These are phyloP conservation scores for Linnaemya vulpina DNA, from an alignment of 2,888 invertebrate genomes.

Conservation along the genomic window DNA sequence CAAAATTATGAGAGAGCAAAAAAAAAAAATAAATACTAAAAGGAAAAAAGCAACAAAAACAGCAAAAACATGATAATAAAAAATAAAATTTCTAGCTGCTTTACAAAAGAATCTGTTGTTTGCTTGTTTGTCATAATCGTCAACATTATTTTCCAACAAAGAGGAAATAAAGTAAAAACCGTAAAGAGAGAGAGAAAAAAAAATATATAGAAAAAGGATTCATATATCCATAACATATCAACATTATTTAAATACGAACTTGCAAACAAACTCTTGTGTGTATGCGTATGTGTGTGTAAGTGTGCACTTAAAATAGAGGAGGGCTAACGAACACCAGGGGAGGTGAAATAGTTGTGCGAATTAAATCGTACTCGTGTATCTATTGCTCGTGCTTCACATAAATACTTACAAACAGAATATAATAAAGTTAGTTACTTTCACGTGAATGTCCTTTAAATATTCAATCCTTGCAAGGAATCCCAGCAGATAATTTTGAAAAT, in stretches of 20 bases:
- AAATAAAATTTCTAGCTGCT: constrained; percentile 5
- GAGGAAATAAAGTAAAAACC: constrained; percentile 24
- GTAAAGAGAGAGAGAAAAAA: constrained; percentile 28
- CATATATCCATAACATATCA: constrained; percentile 59
- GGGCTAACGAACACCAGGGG: constrained; percentile 4
- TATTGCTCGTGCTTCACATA: not conserved
- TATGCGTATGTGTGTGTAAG: not conserved
- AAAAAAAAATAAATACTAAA: constrained; percentile 36
- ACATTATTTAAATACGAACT: constrained; percentile 44
- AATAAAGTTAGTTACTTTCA: constrained; percentile 6
- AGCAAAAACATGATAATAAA: too few species aligned
- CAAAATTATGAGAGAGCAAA: constrained; percentile 72
- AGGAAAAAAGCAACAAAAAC: not conserved
- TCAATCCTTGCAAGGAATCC: too few species aligned
- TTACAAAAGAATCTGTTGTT: constrained; percentile 65
- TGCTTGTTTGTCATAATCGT: constrained; percentile 73
- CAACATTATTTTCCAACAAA: constrained; percentile 63
- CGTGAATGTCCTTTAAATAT: too few species aligned
- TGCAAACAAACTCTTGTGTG: not conserved
- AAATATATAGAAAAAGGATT: too few species aligned
- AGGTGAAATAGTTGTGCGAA: constrained; percentile 31
- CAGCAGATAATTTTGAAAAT: too few species aligned
- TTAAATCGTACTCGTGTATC: constrained; percentile 7
- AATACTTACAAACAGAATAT: constrained; percentile 23
- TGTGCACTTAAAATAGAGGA: constrained; percentile 20